Evolutionary conservation across 1,140 invertebrate genomes (phyloP).

Genomic region (Melipona quadrifasciata): DNA sequence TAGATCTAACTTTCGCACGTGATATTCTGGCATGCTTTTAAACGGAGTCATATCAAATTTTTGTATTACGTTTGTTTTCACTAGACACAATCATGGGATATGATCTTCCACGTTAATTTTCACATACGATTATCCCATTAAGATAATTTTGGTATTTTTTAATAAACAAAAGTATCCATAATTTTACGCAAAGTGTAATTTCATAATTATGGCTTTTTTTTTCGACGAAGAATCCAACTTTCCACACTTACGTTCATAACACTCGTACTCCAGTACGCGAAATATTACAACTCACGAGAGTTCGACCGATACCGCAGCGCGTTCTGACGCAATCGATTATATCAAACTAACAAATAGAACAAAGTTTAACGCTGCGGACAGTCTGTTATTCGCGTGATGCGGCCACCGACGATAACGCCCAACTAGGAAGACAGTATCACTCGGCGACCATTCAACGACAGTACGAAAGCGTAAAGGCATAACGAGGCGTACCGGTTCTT

Average conservation of each 20-base stretch:
- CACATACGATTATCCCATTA: no score
- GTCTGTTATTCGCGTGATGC: neutral
- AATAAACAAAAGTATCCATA: no score
- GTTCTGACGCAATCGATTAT: conserved; percentile 2
- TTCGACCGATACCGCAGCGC: neutral
- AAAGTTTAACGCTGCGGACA: neutral
- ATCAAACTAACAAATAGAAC: neutral
- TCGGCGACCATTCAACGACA: conserved; percentile 47
- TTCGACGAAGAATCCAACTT: neutral
- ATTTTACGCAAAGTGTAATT: no score
- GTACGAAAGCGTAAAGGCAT: conserved; percentile 40
- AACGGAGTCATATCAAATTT: no score
- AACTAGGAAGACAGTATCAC: conserved; percentile 29
- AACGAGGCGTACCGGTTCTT: conserved; percentile 55
- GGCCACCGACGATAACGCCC: conserved; percentile 2
- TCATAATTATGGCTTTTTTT: no score
- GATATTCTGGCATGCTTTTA: no score
- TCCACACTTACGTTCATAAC: neutral
- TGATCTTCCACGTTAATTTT: no score
- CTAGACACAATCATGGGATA: no score
- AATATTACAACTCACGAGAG: neutral
- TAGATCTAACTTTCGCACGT: no score
- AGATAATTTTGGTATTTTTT: no score
- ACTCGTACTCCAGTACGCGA: no score
- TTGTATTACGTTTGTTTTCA: no score